phyloP scores from a whole-genome alignment of 2,797 vertebrate genomes.

The Ptychadena robeensis region DNA sequence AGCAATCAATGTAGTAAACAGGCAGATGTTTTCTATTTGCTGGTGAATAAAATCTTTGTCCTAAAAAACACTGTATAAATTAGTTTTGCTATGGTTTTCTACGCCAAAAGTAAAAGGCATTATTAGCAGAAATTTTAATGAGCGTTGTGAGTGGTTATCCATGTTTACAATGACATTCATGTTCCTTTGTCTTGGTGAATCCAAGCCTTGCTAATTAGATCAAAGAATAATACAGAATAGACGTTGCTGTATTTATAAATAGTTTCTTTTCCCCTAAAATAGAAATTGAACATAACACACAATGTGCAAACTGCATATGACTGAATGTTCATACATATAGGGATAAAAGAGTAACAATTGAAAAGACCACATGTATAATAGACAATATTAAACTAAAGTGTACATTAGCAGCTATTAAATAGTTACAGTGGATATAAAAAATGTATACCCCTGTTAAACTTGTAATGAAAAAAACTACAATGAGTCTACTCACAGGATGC shows the following conservation, averaged over 20 bases:
- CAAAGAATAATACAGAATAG: not conserved
- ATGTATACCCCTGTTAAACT: too few species aligned
- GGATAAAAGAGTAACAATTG: not conserved
- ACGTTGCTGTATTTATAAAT: not conserved
- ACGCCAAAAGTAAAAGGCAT: not conserved
- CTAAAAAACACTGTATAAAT: constrained; percentile 6
- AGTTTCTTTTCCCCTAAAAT: not conserved
- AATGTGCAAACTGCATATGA: not conserved
- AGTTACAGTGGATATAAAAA: too few species aligned
- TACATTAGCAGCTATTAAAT: too few species aligned
- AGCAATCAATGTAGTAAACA: constrained; percentile 1
- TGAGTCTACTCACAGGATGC: too few species aligned
- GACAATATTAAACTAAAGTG: too few species aligned
- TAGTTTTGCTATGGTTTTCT: constrained; percentile 10
- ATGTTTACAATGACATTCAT: constrained; percentile 10
- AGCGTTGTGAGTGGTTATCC: constrained; percentile 9
- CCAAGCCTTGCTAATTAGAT: constrained; percentile 13
- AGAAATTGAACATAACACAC: not conserved
- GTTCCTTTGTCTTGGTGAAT: not conserved
- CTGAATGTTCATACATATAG: not conserved
- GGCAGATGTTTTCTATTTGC: constrained; percentile 30
- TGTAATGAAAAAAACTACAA: too few species aligned
- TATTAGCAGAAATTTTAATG: not conserved
- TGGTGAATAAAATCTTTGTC: constrained; percentile 7
- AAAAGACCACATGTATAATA: not conserved